Evolutionary conservation across 2,797 vertebrate genomes (phyloP).

Genomic region (Sparus aurata): DNA sequence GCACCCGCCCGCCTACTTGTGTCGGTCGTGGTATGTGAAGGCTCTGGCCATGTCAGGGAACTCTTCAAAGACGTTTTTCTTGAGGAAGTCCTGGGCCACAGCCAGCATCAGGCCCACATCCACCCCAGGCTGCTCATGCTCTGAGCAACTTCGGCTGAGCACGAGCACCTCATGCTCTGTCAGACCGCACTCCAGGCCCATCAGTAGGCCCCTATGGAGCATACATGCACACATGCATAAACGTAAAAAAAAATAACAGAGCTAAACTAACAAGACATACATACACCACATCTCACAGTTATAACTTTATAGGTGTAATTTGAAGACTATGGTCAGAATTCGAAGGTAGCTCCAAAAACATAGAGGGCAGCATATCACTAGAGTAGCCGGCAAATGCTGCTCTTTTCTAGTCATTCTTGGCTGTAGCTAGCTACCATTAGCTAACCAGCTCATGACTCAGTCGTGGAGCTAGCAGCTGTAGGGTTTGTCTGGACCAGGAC

Average conservation of each 20-base stretch:
- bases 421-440: too few relatives aligned
- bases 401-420: too few relatives aligned
- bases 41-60: conserved; percentile 82
- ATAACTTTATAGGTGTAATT: not conserved
- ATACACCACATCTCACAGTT: not conserved
- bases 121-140: conserved; percentile 65
- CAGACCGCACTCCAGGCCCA: conserved; percentile 79
- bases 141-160: conserved; percentile 85
- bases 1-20: conserved; percentile 81
- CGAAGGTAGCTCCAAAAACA: too few relatives aligned
- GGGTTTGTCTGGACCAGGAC: too few relatives aligned
- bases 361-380: too few relatives aligned
- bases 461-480: too few relatives aligned
- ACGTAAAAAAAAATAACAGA: not conserved
- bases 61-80: conserved; percentile 88
- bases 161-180: conserved; percentile 91
- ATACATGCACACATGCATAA: not conserved
- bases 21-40: conserved; percentile 85
- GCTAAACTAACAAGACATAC: not conserved
- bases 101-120: conserved; percentile 83
- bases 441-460: too few relatives aligned
- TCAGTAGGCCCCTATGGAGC: conserved; percentile 78
- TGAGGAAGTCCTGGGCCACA: conserved; percentile 87
- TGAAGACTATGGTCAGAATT: too few relatives aligned
- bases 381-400: too few relatives aligned